Evolutionary conservation across 2,797 vertebrate species (phyloP).

Genomic region (Cyclura pinguis): DNA sequence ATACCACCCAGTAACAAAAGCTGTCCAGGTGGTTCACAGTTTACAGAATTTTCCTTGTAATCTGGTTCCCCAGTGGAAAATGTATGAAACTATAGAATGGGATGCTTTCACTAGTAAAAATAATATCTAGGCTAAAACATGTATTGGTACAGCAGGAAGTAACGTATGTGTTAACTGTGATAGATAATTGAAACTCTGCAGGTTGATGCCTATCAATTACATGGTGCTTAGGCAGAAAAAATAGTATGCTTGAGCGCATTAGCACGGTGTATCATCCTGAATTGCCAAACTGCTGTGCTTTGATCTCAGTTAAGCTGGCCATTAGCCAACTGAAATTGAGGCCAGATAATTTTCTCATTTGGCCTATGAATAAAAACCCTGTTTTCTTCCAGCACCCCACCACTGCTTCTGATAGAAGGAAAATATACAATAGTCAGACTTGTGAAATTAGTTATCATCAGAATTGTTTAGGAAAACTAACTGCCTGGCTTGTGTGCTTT

Average conservation of each 20-base stretch:
- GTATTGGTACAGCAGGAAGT: constrained; percentile 18
- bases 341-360: constrained; percentile 55
- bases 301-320: constrained; percentile 60
- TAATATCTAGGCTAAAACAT: constrained; percentile 24
- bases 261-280: constrained; percentile 44
- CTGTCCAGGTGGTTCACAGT: background rate
- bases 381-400: constrained; percentile 53
- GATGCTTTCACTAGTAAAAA: constrained; percentile 19
- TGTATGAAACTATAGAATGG: fast-evolving
- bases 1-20: background rate
- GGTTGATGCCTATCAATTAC: constrained; percentile 42
- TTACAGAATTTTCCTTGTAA: constrained; percentile 14
- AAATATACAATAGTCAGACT: constrained; percentile 60
- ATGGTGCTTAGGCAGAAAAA: constrained; percentile 36
- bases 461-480: constrained; percentile 68
- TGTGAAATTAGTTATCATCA: constrained; percentile 59
- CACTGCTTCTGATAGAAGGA: constrained; percentile 42
- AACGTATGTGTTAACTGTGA: constrained; percentile 45
- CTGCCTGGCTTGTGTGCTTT: constrained; percentile 58
- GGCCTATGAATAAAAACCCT: constrained; percentile 3
- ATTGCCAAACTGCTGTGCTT: constrained; percentile 54
- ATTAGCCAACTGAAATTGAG: constrained; percentile 61
- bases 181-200: constrained; percentile 43
- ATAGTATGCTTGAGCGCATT: background rate
- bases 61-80: background rate